These are phyloP conservation scores for Tiliacea citrago DNA, from an alignment of 2,888 invertebrate genomes.

Conservation along the genomic window DNA sequence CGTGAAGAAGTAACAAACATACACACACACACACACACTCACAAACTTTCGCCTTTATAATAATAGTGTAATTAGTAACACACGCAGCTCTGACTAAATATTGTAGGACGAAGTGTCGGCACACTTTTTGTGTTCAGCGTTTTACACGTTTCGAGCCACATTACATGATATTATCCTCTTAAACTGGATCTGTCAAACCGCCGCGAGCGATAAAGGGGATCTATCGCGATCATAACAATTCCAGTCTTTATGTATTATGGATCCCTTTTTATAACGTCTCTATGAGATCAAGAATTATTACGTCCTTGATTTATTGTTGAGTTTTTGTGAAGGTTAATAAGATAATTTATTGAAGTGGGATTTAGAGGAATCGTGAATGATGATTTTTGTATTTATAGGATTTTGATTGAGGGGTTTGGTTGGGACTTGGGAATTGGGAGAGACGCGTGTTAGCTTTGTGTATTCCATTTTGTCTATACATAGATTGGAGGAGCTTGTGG, in stretches of 20 bases:
- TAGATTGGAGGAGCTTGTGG: background rate
- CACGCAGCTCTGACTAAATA: too few species aligned
- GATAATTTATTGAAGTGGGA: constrained; percentile 39
- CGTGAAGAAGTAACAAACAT: too few species aligned
- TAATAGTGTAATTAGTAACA: too few species aligned
- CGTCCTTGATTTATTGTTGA: constrained; percentile 49
- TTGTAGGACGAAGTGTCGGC: constrained; percentile 17
- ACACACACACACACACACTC: too few species aligned
- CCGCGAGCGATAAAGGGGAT: constrained; percentile 73
- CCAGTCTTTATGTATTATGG: constrained; percentile 67
- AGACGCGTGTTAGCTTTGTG: background rate
- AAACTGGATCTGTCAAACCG: constrained; percentile 74
- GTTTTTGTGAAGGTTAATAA: constrained; percentile 46
- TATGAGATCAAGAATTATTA: constrained; percentile 57
- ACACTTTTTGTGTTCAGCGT: constrained; percentile 53
- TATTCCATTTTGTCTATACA: background rate
- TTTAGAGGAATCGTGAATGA: constrained; percentile 19
- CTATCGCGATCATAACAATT: constrained; percentile 74
- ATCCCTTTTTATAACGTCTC: constrained; percentile 70
- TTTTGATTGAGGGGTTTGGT: constrained; percentile 1
- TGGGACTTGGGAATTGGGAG: background rate
- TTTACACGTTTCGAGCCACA: constrained; percentile 46
- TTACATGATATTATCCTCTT: constrained; percentile 66
- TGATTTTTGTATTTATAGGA: constrained; percentile 22
- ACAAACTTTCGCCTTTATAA: too few species aligned